Evolutionary conservation across 2,797 vertebrate species (phyloP), one percentile per base, ranked within the genome.

Genomic region (Erethizon dorsatum): DNA sequence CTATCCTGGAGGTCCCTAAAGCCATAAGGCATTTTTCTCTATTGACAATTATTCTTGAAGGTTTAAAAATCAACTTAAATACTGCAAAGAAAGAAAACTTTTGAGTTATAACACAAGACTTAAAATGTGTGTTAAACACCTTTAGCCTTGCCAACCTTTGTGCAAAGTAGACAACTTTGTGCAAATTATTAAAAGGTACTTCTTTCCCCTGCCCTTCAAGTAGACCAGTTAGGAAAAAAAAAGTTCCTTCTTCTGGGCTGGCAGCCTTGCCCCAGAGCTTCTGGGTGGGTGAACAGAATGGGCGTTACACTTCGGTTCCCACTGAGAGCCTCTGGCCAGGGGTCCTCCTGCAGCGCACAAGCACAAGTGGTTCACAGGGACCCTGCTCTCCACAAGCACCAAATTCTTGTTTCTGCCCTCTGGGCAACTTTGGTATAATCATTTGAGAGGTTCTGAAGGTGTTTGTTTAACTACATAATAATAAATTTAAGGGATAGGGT

Each of bases 11-110:
- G 89, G 8, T 28, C 80, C 26, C 86, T 89, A 78, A 87, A 91
- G 8, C 57, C 41, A 61, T 31, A 41, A 28, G 31, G 18, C 15
- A 78, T 95, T 92, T 96, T 92, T 57, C 67, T 86, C 45, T 22
- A 59, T 63, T 82, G 45, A 80, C 24, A n/a, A 22, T 92, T 88
- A 83, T 91, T 69, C 82, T 37, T 77, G 10, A 75, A 95, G 37
- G 75, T 90, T 95, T 94, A 78, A 59, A 94, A 93, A 61, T 20
- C 56, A 82, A 67, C 1, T 28, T 94, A 80, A n/a, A 77, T 91
- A 79, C 67, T 84, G 7, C 67, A 88, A 92, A 91, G 20, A 85
- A 92, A 82, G 15, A 89, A 45, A 4, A 59, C n/a, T 47, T 88
- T 86, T 75, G 94, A 95, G 26, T 65, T 87, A 3, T 59, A 83